Percentiles rank a stretch among this genome's conserved stretches.
These are phyloP conservation scores for Laspeyria flexula DNA, from an alignment of 2,888 invertebrate genomes.

Conservation along the genomic window DNA sequence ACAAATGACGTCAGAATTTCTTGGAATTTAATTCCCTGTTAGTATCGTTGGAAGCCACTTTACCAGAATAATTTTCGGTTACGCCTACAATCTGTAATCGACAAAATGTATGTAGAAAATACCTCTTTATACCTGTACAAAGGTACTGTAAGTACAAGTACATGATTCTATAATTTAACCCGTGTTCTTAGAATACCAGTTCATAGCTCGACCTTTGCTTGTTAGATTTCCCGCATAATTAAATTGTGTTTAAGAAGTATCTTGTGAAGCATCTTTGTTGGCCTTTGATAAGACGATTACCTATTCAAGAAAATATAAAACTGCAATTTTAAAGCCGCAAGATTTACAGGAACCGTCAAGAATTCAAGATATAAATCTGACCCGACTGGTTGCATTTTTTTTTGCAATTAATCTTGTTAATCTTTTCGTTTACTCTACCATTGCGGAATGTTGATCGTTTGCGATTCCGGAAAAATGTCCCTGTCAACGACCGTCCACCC, in stretches of 20 bases:
- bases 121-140: slow-evolving; percentile 2
- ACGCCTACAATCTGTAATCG: slow-evolving; percentile 12
- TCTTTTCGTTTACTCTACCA: slow-evolving; percentile 31
- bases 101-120: slow-evolving; percentile 11
- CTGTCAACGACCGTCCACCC: slow-evolving; percentile 80
- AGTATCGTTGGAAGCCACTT: slow-evolving; percentile 19
- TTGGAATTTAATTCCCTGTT: slow-evolving; percentile 37
- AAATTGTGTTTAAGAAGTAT: slow-evolving; percentile 6
- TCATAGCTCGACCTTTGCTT: slow-evolving; percentile 8
- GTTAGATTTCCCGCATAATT: slow-evolving; percentile 19
- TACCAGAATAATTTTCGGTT: slow-evolving; percentile 20
- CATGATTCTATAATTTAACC: slow-evolving; percentile 4
- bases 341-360: slow-evolving; percentile 5
- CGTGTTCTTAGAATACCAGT: slow-evolving; percentile 14
- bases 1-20: slow-evolving; percentile 38
- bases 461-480: slow-evolving; percentile 69
- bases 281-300: too few species aligned
- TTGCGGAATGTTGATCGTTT: slow-evolving; percentile 58
- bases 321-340: slow-evolving; percentile 9
- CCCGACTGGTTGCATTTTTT: slow-evolving; percentile 27
- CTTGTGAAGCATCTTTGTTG: not conserved
- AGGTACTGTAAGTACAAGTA: slow-evolving; percentile 7
- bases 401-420: slow-evolving; percentile 30
- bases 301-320: not conserved
- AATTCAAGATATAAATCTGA: slow-evolving; percentile 13